phyloP scores from a whole-genome alignment of 1,140 invertebrate species.

The Papilio aristodemus region DNA sequence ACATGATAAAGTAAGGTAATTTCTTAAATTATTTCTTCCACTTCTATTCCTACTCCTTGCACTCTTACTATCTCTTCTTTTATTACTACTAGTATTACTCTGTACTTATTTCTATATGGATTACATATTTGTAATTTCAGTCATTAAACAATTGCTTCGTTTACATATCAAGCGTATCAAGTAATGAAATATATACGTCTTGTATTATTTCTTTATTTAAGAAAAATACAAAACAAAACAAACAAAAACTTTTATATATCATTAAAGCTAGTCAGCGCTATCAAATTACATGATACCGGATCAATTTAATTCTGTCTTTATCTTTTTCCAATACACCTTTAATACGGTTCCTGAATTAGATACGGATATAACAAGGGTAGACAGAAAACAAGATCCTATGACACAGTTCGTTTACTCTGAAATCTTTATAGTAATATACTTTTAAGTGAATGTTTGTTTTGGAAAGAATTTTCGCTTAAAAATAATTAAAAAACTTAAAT shows the following conservation, averaged over 20 bases:
- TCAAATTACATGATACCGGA: conserved; percentile 2
- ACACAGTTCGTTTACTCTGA: conserved; percentile 13
- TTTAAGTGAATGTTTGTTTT: too few species aligned
- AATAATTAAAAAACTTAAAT: too few species aligned
- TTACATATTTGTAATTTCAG: too few species aligned
- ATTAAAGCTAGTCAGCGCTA: background rate
- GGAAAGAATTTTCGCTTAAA: too few species aligned
- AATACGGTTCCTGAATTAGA: conserved; percentile 18
- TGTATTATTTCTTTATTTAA: too few species aligned
- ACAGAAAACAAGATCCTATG: background rate
- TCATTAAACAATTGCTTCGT: background rate
- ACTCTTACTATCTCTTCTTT: too few species aligned
- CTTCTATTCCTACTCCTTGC: too few species aligned
- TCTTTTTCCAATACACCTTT: conserved; percentile 27
- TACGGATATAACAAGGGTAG: background rate
- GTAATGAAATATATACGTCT: background rate
- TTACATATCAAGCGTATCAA: background rate
- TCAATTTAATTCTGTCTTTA: conserved; percentile 15
- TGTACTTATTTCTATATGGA: too few species aligned
- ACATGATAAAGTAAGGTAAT: too few species aligned
- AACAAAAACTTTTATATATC: background rate
- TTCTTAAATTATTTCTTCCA: too few species aligned
- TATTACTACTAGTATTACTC: too few species aligned
- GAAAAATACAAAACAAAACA: background rate
- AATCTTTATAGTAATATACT: background rate